A percentile compares a stretch with the other conserved stretches of the same genome.
Conservation (phyloP, 2,888 invertebrate species). For the Pseudococcus longispinus region DNA sequence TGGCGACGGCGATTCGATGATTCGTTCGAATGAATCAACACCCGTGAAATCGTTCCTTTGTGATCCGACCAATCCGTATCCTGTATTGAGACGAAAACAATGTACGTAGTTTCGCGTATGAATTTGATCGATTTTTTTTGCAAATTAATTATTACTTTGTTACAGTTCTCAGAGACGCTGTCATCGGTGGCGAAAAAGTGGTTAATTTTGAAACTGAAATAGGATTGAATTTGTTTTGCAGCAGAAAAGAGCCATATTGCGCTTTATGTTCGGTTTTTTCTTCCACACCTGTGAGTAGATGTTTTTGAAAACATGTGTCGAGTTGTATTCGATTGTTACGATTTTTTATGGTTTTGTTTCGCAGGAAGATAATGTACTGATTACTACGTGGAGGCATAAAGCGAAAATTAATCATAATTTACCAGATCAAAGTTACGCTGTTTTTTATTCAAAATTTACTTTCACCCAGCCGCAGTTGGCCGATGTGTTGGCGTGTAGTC, state of each 20-base stretch:
- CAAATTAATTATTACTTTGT: slow-evolving; percentile 6
- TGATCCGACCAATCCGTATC: not conserved
- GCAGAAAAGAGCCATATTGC: slow-evolving; percentile 68
- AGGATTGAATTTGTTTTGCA: slow-evolving; percentile 66
- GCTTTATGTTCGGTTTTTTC: slow-evolving; percentile 68
- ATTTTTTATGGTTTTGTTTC: not conserved
- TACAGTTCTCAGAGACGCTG: slow-evolving; percentile 44
- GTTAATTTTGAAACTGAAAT: slow-evolving; percentile 63
- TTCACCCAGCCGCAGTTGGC: not conserved
- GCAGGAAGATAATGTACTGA: slow-evolving; percentile 43
- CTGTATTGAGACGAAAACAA: not conserved
- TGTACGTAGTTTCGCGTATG: not conserved
- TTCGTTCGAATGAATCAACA: not conserved
- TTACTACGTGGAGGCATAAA: not conserved
- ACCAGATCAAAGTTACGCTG: slow-evolving; percentile 21
- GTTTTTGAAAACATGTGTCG: not conserved
- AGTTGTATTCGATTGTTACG: not conserved
- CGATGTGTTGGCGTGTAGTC: slow-evolving; percentile 45
- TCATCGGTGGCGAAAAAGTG: slow-evolving; percentile 56
- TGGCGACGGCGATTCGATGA: not conserved
- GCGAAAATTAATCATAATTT: not conserved
- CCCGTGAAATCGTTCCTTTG: not conserved
- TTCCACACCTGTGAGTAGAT: slow-evolving; percentile 58
- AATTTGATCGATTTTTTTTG: slow-evolving; percentile 1
- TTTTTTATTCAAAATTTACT: slow-evolving; percentile 45